A percentile compares a stretch with the other conserved stretches of the same genome.
phyloP scores from a whole-genome alignment of 2,888 invertebrate genomes.

The Tenthredo distinguenda region DNA sequence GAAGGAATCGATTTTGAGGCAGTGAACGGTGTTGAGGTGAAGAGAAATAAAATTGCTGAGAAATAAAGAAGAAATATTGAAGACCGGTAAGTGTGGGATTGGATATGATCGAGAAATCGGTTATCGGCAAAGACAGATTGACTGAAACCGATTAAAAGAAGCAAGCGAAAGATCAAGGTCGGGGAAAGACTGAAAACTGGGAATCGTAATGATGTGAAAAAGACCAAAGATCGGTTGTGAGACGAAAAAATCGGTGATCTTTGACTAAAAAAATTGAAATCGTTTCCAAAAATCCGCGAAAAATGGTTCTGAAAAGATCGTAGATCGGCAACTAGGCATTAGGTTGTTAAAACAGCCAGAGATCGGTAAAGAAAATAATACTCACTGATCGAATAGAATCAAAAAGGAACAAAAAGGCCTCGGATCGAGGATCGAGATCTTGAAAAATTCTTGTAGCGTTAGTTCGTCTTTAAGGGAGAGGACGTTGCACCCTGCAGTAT shows the following conservation, averaged over 20 bases:
- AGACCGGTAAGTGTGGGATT: background rate
- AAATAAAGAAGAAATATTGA: background rate
- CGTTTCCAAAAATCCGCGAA: background rate
- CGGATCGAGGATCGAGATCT: background rate
- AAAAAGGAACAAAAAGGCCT: background rate
- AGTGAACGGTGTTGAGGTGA: background rate
- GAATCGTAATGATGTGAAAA: background rate
- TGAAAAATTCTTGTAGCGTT: constrained; percentile 32
- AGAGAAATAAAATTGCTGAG: background rate
- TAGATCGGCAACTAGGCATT: background rate
- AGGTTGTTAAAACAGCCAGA: background rate
- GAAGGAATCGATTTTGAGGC: background rate
- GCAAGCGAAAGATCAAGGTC: no score
- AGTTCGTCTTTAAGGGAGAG: constrained; percentile 74
- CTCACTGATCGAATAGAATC: background rate
- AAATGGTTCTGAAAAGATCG: background rate
- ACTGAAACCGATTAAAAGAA: background rate
- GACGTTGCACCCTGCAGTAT: constrained; percentile 71
- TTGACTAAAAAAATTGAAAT: background rate
- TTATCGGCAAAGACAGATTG: background rate
- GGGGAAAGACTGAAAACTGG: background rate
- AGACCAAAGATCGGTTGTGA: background rate
- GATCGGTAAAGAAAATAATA: background rate
- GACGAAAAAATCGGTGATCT: background rate
- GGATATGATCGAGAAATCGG: background rate